Base-by-base conservation (phyloP, 2,113 vertebrate species). In the Erythrolamprus reginae region DNA sequence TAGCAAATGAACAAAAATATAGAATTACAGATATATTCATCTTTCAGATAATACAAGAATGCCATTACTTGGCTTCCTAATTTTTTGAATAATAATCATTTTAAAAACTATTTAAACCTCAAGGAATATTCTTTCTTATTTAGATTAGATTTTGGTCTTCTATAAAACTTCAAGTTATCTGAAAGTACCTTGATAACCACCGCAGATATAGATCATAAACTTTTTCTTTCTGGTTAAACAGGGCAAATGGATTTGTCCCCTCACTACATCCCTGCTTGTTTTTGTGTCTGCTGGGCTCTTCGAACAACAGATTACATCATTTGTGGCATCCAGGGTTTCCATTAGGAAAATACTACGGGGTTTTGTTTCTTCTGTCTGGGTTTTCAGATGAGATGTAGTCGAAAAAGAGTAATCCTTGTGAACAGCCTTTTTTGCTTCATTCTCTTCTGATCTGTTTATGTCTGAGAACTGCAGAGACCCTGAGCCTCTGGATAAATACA, bases 141-240 rank as follows among this genome's bases (percentile, higher is more conserved):
- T 85, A 85, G 48, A 70, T 82, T 82, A 52, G 10, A 70, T 42
- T 82, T 38, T n/a, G 50, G 13, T 3, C 5, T 82, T 52, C 23
- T 77, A 33, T 85, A 51, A 53, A 42, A 89, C 82, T 12, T 19
- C 51, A 28, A 24, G 1, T 9, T 21, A 42, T 33, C 21, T 84
- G 10, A 17, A n/a, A 89, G 93, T 93, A 97, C 97, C 97, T 97
- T 94, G 93, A 89, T 96, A 97, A 86, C 95, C 95, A 52, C 97
- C 96, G 89, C 96, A 97, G 45, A 97, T 92, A 88, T 96, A 97
- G 28, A 97, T 90, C 93, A 96, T 96, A 56, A 97, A 95, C 70
- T 94, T 94, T 82, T 92, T 96, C 89, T 96, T 95, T 91, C 83
- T 94, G 65, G 84, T 26, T 53, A 51, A 70, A 56, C 55, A 91